Evolutionary conservation across 2,888 invertebrate genomes (phyloP).

Genomic region (Nyleta sp.): DNA sequence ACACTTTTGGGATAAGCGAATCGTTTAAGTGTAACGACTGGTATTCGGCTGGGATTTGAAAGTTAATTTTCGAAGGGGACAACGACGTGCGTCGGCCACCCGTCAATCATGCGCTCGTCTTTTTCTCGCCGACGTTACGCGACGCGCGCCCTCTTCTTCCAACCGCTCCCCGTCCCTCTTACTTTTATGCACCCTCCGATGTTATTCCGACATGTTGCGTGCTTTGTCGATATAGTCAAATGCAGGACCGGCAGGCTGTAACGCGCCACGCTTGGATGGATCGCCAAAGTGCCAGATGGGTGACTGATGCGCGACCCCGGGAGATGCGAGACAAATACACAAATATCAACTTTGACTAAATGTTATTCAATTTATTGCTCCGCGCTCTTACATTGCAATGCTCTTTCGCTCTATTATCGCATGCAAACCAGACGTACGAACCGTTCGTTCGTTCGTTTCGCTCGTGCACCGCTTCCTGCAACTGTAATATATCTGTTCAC

Average conservation of each 20-base stretch:
- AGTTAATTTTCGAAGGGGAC: constrained; percentile 74
- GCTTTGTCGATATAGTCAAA: constrained; percentile 80
- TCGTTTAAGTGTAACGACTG: constrained; percentile 70
- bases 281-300: constrained; percentile 81
- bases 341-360: constrained; percentile 61
- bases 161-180: constrained; percentile 65
- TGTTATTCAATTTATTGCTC: constrained; percentile 60
- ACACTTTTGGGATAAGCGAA: constrained; percentile 68
- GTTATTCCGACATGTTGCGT: constrained; percentile 79
- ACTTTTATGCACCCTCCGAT: constrained; percentile 77
- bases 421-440: constrained; percentile 21
- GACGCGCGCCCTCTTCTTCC: constrained; percentile 50
- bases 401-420: constrained; percentile 44
- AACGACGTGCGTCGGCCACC: constrained; percentile 72
- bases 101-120: constrained; percentile 67
- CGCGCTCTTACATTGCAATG: constrained; percentile 44
- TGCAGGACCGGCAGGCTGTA: constrained; percentile 76
- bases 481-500: too few relatives aligned
- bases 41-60: constrained; percentile 71
- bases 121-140: constrained; percentile 61
- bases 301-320: constrained; percentile 80
- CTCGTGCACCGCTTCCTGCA: not conserved
- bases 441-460: not conserved
- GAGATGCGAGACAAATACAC: constrained; percentile 64
- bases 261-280: constrained; percentile 79